Evolutionary conservation across 1,140 invertebrate species (phyloP).

Genomic region (Drosophila nigrodunni): DNA sequence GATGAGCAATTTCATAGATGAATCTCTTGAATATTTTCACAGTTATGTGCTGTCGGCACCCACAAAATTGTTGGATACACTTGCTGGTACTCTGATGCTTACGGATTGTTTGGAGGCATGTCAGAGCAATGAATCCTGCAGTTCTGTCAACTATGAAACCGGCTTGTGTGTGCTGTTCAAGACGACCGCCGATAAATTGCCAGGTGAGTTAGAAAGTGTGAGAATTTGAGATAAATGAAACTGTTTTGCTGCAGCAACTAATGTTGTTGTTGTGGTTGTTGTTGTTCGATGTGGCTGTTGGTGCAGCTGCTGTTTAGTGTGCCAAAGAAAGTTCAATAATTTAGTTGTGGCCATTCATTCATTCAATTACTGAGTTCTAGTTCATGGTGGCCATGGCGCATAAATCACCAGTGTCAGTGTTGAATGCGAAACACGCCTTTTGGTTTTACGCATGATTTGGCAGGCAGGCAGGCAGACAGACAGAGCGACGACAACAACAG

Average conservation of each 20-base stretch:
- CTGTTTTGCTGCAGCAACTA: slow-evolving; percentile 21
- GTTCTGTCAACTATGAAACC: slow-evolving; percentile 97
- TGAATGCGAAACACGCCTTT: slow-evolving; percentile 67
- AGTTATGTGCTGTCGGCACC: slow-evolving; percentile 95
- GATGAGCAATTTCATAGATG: slow-evolving; percentile 38
- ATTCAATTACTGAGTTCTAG: slow-evolving; percentile 81
- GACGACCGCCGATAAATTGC: slow-evolving; percentile 93
- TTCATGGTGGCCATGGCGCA: slow-evolving; percentile 68
- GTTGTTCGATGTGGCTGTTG: slow-evolving; percentile 4
- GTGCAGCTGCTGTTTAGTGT: slow-evolving; percentile 58
- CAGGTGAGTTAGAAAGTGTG: slow-evolving; percentile 88
- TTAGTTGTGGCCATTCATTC: slow-evolving; percentile 64
- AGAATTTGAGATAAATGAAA: slow-evolving; percentile 56
- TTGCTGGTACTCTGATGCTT: slow-evolving; percentile 95
- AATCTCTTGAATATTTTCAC: slow-evolving; percentile 40
- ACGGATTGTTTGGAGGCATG: slow-evolving; percentile 96
- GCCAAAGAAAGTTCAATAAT: slow-evolving; percentile 83
- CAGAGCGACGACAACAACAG: slow-evolving; percentile 27
- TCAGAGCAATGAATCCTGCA: slow-evolving; percentile 94
- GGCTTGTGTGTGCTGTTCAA: slow-evolving; percentile 97
- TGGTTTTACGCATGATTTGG: slow-evolving; percentile 78
- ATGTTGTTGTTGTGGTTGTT: slow-evolving; percentile 18
- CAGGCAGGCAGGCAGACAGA: slow-evolving; percentile 37
- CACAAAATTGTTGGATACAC: slow-evolving; percentile 93
- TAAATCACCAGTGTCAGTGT: slow-evolving; percentile 69